A percentile compares a stretch with the other conserved stretches of the same genome.
phyloP scores from a whole-genome alignment of 2,888 invertebrate species.

The Hoplodrina blanda region DNA sequence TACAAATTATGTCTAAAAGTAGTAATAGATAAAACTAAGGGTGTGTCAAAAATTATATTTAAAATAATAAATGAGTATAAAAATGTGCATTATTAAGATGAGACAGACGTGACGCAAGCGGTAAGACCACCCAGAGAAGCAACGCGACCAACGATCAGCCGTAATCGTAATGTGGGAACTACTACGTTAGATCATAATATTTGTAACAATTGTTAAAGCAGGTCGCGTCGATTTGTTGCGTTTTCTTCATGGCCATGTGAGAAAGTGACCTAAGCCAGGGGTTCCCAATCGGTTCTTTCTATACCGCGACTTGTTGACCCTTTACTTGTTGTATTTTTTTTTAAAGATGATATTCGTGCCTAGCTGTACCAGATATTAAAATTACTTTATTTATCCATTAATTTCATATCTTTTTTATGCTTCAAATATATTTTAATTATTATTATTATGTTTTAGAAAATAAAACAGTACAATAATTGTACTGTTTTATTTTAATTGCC shows the following conservation, averaged over 20 bases:
- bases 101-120: constrained; percentile 23
- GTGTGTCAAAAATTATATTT: constrained; percentile 16
- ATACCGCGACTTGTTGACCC: no score
- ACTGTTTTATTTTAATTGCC: constrained; percentile 1
- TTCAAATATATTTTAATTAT: no score
- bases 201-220: neutral
- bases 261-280: no score
- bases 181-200: neutral
- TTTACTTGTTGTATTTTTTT: no score
- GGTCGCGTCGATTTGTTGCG: neutral
- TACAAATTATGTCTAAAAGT: constrained; percentile 30
- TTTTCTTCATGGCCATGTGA: constrained; percentile 3
- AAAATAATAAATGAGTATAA: constrained; percentile 9
- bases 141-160: neutral
- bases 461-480: no score
- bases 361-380: no score
- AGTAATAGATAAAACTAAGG: constrained; percentile 27
- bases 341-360: no score
- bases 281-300: no score
- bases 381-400: no score
- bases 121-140: constrained; percentile 11
- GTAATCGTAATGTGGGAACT: neutral
- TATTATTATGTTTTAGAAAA: no score
- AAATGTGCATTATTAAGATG: constrained; percentile 18
- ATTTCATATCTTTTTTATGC: no score